These are phyloP conservation scores for Apotomis betuletana DNA, from an alignment of 2,888 invertebrate genomes.

Conservation along the genomic window DNA sequence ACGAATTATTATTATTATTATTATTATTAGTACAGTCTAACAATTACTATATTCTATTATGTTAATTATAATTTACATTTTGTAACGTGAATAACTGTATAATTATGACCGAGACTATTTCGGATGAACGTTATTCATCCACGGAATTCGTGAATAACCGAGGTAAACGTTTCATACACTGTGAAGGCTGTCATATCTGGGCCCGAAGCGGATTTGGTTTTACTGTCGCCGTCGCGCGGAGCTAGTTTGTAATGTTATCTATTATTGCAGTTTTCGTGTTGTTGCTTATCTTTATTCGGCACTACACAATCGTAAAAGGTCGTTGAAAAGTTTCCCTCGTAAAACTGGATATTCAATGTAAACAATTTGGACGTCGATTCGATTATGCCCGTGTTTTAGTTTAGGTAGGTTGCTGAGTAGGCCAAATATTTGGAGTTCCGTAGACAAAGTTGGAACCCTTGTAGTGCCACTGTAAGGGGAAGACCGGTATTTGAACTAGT, in stretches of 20 bases:
- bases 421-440: too few relatives aligned
- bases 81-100: too few relatives aligned
- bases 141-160: too few relatives aligned
- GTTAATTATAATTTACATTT: too few relatives aligned
- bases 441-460: too few relatives aligned
- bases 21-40: too few relatives aligned
- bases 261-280: slow-evolving; percentile 41
- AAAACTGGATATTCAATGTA: slow-evolving; percentile 24
- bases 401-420: not conserved
- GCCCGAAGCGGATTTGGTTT: slow-evolving; percentile 3
- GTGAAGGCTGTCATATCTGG: slow-evolving; percentile 1
- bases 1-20: too few relatives aligned
- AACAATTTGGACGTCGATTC: slow-evolving; percentile 25
- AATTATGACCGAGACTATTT: too few relatives aligned
- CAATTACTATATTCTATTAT: too few relatives aligned
- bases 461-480: too few relatives aligned
- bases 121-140: too few relatives aligned
- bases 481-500: too few relatives aligned
- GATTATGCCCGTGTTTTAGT: not conserved
- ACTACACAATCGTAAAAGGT: slow-evolving; percentile 32
- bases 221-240: slow-evolving; percentile 2
- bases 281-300: slow-evolving; percentile 34
- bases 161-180: not conserved
- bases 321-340: slow-evolving; percentile 28
- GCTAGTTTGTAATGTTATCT: slow-evolving; percentile 37